Evolutionary conservation across 2,888 invertebrate species (phyloP), one percentile per base, ranked within the genome.

Genomic region (Amphimallon solstitiale): DNA sequence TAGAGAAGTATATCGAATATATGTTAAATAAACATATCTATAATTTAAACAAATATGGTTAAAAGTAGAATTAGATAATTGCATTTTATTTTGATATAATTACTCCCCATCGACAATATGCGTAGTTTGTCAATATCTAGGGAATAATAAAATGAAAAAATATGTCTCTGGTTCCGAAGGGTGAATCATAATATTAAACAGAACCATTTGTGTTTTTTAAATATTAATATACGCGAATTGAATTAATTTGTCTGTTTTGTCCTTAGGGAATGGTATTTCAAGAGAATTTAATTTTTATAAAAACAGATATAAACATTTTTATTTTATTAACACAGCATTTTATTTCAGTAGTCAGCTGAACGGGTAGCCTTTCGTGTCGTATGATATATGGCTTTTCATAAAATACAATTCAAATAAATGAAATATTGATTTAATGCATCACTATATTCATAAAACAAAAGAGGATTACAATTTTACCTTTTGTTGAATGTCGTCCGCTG

Each of bases 181-280:
- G 43, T 59, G 23, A 15, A 29, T 43, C 5, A 9, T 29, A 43
- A 56, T 56, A 56, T 43, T 56, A 56, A 56, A 45, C 12, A 45
- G 29, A 59, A 59, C 15, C 17, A 15, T 34, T 59, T 40, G 43
- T 34, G 29, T 45, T 45, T 59, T 23, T 15, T 29, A 23, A 29
- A 29, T 14, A 56, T 54, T 43, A 59, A 29, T 43, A 43, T 29
- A 23, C 10, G 3, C 23, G 29, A 43, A 59, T 45, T 21, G 15
- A 59, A 43, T 59, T 59, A 59, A 59, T 43, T 59, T 43, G 29
- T n/a, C 34, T 9, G 29, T 34, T 15, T 45, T 21, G 29, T 59
- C 56, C 56, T 29, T 6, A 3, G 23, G 43, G 43, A 43, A 15
- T 43, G 17, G 43, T 43, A 56, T 56, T 56, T 23, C 43, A 43